Conservation (phyloP, 2,797 vertebrate genomes). For the Scyliorhinus canicula region DNA sequence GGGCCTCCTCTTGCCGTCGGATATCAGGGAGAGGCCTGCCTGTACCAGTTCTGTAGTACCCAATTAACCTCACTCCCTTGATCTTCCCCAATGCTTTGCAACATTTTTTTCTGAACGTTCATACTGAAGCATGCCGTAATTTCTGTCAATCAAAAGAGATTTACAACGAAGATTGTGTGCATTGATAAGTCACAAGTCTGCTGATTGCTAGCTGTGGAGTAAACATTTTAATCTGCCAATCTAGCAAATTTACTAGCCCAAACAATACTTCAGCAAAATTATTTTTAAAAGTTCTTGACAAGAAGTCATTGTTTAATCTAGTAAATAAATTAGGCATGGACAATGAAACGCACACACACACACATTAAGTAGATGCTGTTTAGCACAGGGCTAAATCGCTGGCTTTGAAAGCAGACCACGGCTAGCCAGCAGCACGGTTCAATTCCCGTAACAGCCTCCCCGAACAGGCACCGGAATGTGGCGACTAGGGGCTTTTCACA, state of each 20-base stretch:
- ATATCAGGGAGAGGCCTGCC: too few species aligned
- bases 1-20: too few species aligned
- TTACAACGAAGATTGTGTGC: not conserved
- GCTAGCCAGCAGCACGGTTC: too few species aligned
- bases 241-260: not conserved
- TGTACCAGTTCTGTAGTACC: not conserved
- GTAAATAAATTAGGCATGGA: not conserved
- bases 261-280: not conserved
- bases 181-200: not conserved
- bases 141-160: not conserved
- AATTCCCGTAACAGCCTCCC: too few species aligned
- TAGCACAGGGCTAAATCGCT: too few species aligned
- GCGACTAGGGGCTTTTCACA: too few species aligned
- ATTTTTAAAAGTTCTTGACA: not conserved
- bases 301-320: constrained; percentile 8
- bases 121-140: not conserved
- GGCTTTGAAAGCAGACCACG: too few species aligned
- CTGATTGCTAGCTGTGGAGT: not conserved
- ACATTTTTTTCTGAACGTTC: not conserved
- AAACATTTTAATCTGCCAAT: not conserved
- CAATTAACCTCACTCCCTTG: not conserved
- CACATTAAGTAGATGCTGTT: too few species aligned
- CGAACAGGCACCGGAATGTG: too few species aligned
- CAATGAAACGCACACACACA: not conserved
- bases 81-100: not conserved